These are phyloP conservation scores for Cinclus mexicanus DNA, from an alignment of 2,113 vertebrate species.

Conservation along the genomic window DNA sequence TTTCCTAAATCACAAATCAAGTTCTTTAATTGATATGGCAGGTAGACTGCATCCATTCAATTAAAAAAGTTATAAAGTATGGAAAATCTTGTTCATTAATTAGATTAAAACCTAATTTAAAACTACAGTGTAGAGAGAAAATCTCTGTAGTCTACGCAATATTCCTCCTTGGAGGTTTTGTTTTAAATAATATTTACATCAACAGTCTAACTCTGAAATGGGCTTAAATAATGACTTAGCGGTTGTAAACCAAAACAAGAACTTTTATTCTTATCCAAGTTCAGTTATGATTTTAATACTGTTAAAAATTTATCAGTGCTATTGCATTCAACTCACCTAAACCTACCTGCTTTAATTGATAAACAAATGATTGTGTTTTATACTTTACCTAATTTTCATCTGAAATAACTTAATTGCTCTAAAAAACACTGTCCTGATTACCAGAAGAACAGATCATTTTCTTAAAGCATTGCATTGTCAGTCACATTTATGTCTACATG, in stretches of 20 bases:
- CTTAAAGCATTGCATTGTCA: not conserved
- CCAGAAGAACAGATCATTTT: not conserved
- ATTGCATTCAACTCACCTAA: not conserved
- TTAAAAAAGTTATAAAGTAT: not conserved
- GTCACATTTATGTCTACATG: not conserved
- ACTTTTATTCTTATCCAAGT: not conserved
- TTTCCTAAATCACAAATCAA: not conserved
- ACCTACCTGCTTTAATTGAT: not conserved
- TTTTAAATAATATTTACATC: not conserved
- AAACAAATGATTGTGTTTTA: not conserved
- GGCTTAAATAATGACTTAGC: not conserved
- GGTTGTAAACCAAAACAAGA: not conserved
- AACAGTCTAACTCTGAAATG: not conserved
- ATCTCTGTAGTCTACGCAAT: fast-evolving
- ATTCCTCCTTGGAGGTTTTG: not conserved
- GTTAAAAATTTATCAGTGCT: not conserved
- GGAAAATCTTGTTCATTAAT: not conserved
- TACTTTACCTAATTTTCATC: not conserved
- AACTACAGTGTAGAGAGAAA: not conserved
- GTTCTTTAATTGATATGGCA: not conserved
- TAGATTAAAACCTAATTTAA: not conserved
- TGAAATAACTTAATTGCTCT: not conserved
- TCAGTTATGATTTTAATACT: not conserved
- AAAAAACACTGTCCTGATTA: not conserved
- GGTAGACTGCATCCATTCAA: not conserved